These are phyloP conservation scores for Climacteris rufus DNA, from an alignment of 2,113 vertebrate species.

Conservation along the genomic window DNA sequence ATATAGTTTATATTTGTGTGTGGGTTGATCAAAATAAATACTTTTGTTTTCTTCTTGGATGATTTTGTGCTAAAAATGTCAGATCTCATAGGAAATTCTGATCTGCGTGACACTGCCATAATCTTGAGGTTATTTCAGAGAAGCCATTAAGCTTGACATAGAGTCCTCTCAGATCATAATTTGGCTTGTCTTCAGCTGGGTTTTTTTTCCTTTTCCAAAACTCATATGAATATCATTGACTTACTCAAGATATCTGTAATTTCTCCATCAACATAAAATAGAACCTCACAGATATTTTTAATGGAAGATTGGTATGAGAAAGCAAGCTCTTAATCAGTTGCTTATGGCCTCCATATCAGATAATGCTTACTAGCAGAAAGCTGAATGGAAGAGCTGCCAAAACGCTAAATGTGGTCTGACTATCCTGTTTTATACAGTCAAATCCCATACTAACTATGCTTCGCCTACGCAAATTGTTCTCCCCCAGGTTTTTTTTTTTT, in stretches of 20 bases:
- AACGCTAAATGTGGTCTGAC: not conserved
- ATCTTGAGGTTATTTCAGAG: not conserved
- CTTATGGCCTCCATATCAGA: not conserved
- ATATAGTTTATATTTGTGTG: not conserved
- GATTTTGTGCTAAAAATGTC: not conserved
- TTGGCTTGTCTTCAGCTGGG: not conserved
- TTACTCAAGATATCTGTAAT: not conserved
- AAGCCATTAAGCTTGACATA: not conserved
- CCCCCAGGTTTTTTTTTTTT: fast-evolving
- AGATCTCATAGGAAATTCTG: not conserved
- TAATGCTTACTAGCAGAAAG: not conserved
- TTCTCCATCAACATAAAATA: not conserved
- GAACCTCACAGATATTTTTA: not conserved
- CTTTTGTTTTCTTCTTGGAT: not conserved
- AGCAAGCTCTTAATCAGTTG: not conserved
- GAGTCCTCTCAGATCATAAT: not conserved
- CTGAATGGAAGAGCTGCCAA: not conserved
- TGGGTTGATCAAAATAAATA: not conserved
- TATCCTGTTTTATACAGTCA: not conserved
- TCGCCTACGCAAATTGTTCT: not conserved
- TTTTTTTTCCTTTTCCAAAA: not conserved
- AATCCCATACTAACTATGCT: not conserved
- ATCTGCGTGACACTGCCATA: not conserved
- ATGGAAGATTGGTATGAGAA: not conserved
- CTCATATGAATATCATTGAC: not conserved